Evolutionary conservation across 2,113 vertebrate genomes (phyloP).

Genomic region (Sphyrna mokarran): DNA sequence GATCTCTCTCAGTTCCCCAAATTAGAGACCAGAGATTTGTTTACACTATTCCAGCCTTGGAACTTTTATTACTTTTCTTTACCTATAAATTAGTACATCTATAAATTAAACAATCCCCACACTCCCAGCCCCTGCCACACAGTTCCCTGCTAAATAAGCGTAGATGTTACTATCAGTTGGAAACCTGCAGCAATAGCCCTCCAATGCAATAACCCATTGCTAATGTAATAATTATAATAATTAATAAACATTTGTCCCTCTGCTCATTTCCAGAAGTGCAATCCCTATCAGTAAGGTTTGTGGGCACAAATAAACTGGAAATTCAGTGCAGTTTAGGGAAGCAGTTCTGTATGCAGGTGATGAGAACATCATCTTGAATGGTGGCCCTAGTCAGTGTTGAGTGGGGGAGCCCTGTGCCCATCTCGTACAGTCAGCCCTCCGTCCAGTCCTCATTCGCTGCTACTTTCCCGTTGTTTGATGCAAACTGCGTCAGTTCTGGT

Average conservation of each 20-base stretch:
- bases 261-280: background rate
- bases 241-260: background rate
- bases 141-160: background rate
- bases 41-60: conserved; percentile 1
- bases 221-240: conserved; percentile 12
- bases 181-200: background rate
- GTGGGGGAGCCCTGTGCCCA: no score
- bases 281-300: background rate
- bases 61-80: background rate
- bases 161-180: background rate
- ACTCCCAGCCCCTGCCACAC: background rate
- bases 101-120: background rate
- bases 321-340: background rate
- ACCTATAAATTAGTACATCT: background rate
- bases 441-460: background rate
- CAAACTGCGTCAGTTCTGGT: background rate
- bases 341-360: background rate
- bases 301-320: background rate
- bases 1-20: background rate
- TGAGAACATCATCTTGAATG: background rate
- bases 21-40: background rate
- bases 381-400: background rate
- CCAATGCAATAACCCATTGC: background rate
- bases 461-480: background rate
- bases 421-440: background rate